Conservation (phyloP, 2,888 invertebrate genomes). For the Ditula angustiorana region DNA sequence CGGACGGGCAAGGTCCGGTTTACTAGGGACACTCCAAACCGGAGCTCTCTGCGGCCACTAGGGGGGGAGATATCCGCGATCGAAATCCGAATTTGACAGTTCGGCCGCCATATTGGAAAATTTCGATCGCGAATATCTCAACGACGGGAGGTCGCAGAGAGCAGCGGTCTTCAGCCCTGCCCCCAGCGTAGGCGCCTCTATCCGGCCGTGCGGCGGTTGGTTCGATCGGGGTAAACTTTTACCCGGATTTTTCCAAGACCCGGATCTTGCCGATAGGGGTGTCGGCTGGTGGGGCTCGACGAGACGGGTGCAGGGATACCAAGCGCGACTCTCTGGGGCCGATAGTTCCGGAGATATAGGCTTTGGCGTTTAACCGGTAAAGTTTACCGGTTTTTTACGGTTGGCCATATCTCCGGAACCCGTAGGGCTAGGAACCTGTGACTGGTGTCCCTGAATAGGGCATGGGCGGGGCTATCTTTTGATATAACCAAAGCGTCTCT, state of each 20-base stretch:
- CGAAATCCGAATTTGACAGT: conserved; percentile 10
- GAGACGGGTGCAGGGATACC: not conserved
- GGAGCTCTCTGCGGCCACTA: not conserved
- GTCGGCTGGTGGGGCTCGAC: not conserved
- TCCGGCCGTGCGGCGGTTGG: not conserved
- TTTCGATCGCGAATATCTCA: conserved; percentile 13
- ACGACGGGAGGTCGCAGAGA: not conserved
- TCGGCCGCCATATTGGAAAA: conserved; percentile 28
- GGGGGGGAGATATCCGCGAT: conserved; percentile 2
- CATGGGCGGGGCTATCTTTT: not conserved
- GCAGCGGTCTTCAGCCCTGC: not conserved
- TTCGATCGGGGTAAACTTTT: not conserved
- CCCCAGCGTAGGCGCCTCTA: conserved; percentile 2
- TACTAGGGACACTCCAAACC: not conserved
- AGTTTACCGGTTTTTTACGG: not conserved
- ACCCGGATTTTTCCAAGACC: not conserved
- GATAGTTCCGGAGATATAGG: not conserved
- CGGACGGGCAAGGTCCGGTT: too few species aligned
- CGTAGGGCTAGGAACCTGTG: not conserved
- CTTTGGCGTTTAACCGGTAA: not conserved
- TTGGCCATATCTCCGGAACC: not conserved
- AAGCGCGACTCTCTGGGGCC: not conserved
- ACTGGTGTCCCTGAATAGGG: not conserved
- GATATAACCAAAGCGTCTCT: not conserved
- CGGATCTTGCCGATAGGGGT: not conserved